These are phyloP conservation scores for Nerophis ophidion DNA, from an alignment of 2,113 vertebrate species.

Conservation along the genomic window DNA sequence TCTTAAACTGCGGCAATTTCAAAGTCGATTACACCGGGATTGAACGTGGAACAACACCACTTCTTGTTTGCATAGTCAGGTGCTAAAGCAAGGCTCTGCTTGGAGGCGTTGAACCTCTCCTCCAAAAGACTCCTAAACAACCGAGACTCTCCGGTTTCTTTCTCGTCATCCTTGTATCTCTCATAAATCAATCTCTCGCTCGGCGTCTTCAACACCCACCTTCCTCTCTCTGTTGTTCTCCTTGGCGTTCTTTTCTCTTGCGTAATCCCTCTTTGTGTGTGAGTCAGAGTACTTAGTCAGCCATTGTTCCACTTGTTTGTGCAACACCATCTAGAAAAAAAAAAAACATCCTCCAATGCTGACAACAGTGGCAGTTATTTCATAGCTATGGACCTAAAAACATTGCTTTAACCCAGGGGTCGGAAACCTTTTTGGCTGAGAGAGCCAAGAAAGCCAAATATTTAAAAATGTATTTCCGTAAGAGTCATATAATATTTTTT, in stretches of 20 bases:
- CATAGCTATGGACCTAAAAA: too few species aligned
- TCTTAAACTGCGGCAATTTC: constrained; percentile 31
- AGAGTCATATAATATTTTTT: too few species aligned
- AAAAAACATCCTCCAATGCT: too few species aligned
- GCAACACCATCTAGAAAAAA: too few species aligned
- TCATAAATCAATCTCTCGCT: constrained; percentile 4
- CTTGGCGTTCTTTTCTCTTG: constrained; percentile 12
- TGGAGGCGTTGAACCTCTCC: neutral
- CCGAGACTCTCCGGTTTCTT: neutral
- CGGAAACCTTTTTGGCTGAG: too few species aligned
- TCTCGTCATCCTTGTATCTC: constrained; percentile 18
- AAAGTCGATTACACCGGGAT: constrained; percentile 36
- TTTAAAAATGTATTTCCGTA: too few species aligned
- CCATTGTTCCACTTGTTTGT: constrained; percentile 2
- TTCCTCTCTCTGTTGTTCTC: neutral
- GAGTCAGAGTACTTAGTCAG: neutral
- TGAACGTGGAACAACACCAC: constrained; percentile 21
- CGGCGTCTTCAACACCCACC: constrained; percentile 6
- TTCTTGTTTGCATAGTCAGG: neutral
- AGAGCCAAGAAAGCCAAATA: too few species aligned
- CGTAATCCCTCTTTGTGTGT: constrained; percentile 3
- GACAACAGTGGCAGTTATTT: too few species aligned
- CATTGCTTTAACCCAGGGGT: too few species aligned
- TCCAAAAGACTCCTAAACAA: neutral
- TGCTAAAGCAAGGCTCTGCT: neutral